These are phyloP conservation scores for Tetrapedia diversipes DNA, from an alignment of 2,888 invertebrate genomes.

Conservation along the genomic window DNA sequence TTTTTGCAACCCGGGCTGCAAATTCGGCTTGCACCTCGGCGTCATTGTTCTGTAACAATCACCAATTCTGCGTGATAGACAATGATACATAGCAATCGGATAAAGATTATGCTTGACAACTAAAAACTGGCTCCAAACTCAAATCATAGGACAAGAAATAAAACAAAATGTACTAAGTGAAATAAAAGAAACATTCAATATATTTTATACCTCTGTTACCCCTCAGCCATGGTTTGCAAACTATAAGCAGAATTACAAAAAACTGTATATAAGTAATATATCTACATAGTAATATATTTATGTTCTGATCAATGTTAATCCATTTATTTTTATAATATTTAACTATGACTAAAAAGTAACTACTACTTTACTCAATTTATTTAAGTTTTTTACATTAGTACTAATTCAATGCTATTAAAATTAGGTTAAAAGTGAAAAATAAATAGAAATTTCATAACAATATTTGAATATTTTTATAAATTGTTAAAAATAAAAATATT, in stretches of 20 bases:
- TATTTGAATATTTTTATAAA: not conserved
- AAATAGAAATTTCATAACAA: not conserved
- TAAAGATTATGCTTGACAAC: constrained; percentile 79
- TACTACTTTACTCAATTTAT: not conserved
- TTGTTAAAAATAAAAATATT: constrained; percentile 11
- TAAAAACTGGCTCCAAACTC: constrained; percentile 76
- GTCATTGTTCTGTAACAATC: constrained; percentile 79
- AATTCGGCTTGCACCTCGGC: constrained; percentile 80
- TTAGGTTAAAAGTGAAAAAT: not conserved
- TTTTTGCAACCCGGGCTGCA: constrained; percentile 80
- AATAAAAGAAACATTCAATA: constrained; percentile 64
- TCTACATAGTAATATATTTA: not conserved
- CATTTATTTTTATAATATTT: not conserved
- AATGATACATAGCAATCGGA: constrained; percentile 69
- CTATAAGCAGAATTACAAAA: constrained; percentile 28
- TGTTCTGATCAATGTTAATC: constrained; percentile 8
- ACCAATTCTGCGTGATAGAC: constrained; percentile 79
- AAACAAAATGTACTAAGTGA: constrained; percentile 64
- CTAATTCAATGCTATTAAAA: not conserved
- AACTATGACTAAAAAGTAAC: not conserved
- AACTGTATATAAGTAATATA: constrained; percentile 5
- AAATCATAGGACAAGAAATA: constrained; percentile 70
- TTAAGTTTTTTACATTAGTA: not conserved
- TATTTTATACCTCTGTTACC: constrained; percentile 54
- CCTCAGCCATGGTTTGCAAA: constrained; percentile 49